A percentile compares a stretch with the other conserved stretches of the same genome.
These are phyloP conservation scores for Steinernema carpocapsae DNA, from an alignment of 2,888 invertebrate genomes.

Conservation along the genomic window DNA sequence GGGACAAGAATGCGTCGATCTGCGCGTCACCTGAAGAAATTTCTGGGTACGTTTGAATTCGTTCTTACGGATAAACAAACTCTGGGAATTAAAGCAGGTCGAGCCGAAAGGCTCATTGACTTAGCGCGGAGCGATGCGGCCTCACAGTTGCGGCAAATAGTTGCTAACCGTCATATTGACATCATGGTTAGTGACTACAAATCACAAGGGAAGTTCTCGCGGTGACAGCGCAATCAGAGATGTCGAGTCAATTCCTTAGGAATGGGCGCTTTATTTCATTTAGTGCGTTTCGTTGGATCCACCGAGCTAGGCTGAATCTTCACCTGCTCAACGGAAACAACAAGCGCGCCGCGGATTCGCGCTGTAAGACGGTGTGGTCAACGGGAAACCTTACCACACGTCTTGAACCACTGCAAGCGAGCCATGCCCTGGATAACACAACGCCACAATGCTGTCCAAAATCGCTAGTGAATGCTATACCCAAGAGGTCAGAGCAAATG, in stretches of 20 bases:
- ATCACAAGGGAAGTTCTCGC: neutral
- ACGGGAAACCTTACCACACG: constrained; percentile 18
- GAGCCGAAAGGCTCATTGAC: neutral
- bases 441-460: constrained; percentile 22
- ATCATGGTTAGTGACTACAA: neutral
- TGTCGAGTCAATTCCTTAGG: neutral
- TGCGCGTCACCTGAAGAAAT: neutral
- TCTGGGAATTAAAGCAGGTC: neutral
- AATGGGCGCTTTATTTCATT: neutral
- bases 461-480: neutral
- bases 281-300: constrained; percentile 4
- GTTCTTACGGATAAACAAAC: neutral
- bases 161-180: neutral
- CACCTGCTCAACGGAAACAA: neutral
- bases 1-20: neutral
- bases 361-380: constrained; percentile 17
- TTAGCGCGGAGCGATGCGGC: neutral
- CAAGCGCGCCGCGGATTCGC: neutral
- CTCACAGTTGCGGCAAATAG: neutral
- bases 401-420: neutral
- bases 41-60: neutral
- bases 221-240: no score
- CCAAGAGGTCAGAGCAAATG: neutral
- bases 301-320: constrained; percentile 20
- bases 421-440: neutral